phyloP scores from a whole-genome alignment of 1,140 invertebrate species.

The Drosophila novamexicana region DNA sequence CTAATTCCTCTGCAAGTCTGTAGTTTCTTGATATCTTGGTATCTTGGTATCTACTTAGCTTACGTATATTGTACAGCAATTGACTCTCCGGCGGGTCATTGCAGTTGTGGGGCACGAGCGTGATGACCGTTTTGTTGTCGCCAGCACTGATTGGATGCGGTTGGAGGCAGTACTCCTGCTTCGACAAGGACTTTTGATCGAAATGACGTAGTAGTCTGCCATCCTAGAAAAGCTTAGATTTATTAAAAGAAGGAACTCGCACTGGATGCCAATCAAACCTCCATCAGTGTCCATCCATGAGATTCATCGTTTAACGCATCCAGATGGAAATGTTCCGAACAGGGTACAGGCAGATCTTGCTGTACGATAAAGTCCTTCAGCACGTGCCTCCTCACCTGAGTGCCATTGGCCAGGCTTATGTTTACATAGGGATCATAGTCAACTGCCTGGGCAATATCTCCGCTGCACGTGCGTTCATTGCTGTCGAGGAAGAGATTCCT shows the following conservation, averaged over 20 bases:
- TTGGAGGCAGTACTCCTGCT: slow-evolving; percentile 68
- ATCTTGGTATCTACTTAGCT: not conserved
- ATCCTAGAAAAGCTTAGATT: slow-evolving; percentile 34
- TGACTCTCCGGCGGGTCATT: not conserved
- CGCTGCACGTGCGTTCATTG: not conserved
- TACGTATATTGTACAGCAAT: slow-evolving; percentile 6
- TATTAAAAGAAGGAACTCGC: too few relatives aligned
- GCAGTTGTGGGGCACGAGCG: slow-evolving; percentile 52
- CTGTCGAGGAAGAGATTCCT: slow-evolving; percentile 11
- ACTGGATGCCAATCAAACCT: slow-evolving; percentile 1
- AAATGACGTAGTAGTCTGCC: slow-evolving; percentile 36
- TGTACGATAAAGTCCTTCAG: slow-evolving; percentile 48
- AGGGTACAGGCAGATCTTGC: slow-evolving; percentile 51
- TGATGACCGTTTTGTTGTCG: not conserved
- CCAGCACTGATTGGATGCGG: not conserved
- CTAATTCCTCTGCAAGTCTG: too few relatives aligned
- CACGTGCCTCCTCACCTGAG: slow-evolving; percentile 29
- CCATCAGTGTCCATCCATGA: too few relatives aligned
- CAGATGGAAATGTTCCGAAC: slow-evolving; percentile 1
- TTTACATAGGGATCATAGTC: slow-evolving; percentile 43
- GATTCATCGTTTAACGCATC: too few relatives aligned
- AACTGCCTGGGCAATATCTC: slow-evolving; percentile 4
- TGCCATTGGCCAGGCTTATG: slow-evolving; percentile 48
- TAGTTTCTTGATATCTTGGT: too few relatives aligned
- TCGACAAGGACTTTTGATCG: slow-evolving; percentile 14